A percentile compares a stretch with the other conserved stretches of the same genome.
Conservation (phyloP, 1,140 invertebrate species). For the Lordiphosa collinella region DNA sequence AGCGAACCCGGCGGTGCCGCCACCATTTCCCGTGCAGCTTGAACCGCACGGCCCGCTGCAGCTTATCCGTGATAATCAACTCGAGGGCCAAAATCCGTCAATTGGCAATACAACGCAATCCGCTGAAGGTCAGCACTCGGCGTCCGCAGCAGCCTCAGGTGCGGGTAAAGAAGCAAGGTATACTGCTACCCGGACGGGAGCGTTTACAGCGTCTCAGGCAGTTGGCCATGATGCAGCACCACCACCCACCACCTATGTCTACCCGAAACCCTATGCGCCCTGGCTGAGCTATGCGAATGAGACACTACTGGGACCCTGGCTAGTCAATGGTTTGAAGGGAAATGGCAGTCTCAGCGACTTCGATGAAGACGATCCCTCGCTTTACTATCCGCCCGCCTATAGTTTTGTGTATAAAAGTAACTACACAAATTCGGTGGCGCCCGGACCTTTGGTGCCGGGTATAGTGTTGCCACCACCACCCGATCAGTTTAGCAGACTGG, state of each 20-base stretch:
- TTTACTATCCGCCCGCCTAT: constrained; percentile 93
- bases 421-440: constrained; percentile 87
- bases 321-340: constrained; percentile 59
- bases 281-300: constrained; percentile 75
- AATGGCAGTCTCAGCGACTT: constrained; percentile 81
- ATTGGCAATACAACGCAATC: constrained; percentile 70
- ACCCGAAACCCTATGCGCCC: constrained; percentile 67
- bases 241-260: constrained; percentile 43
- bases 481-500: constrained; percentile 86
- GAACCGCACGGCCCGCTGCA: constrained; percentile 86
- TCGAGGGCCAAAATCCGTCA: constrained; percentile 75
- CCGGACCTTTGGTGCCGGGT: constrained; percentile 91
- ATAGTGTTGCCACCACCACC: constrained; percentile 92
- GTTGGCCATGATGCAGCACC: constrained; percentile 36
- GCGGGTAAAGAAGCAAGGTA: constrained; percentile 55
- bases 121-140: constrained; percentile 34
- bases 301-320: constrained; percentile 75
- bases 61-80: constrained; percentile 80
- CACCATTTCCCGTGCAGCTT: constrained; percentile 93
- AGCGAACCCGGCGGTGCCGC: constrained; percentile 87
- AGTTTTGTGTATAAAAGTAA: constrained; percentile 91
- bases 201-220: constrained; percentile 57
- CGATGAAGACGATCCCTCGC: constrained; percentile 93
- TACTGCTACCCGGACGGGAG: constrained; percentile 75
- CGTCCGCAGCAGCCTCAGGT: constrained; percentile 38